phyloP scores from a whole-genome alignment of 2,888 invertebrate species.

The Cinara cedri region DNA sequence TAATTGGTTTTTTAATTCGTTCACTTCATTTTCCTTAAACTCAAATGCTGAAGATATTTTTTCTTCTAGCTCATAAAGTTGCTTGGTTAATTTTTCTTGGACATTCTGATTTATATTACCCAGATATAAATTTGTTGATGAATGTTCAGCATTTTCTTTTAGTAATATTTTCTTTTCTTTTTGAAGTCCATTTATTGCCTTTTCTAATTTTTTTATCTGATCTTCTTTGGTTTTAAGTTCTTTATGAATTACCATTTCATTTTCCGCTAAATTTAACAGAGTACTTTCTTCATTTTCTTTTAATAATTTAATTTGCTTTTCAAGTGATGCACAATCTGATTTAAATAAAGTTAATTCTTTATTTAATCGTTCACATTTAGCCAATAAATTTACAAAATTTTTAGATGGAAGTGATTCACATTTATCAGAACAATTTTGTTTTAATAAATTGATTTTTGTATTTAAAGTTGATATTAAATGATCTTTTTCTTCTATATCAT shows the following conservation, averaged over 20 bases:
- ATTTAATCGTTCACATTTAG: conserved; percentile 39
- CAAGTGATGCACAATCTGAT: conserved; percentile 65
- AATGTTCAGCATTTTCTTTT: conserved; percentile 52
- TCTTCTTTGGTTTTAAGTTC: conserved; percentile 75
- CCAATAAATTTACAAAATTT: conserved; percentile 10
- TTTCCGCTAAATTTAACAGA: conserved; percentile 78
- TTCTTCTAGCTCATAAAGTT: conserved; percentile 57
- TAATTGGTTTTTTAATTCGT: conserved; percentile 50
- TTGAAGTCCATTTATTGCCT: conserved; percentile 55
- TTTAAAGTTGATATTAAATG: conserved; percentile 83
- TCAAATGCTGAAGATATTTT: conserved; percentile 55
- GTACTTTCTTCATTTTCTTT: conserved; percentile 75
- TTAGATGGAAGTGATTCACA: background rate
- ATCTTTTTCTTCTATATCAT: conserved; percentile 88
- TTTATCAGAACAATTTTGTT: conserved; percentile 28
- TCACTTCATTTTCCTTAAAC: conserved; percentile 51
- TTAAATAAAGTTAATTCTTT: conserved; percentile 66
- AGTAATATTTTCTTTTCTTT: conserved; percentile 56
- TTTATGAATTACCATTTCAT: conserved; percentile 81
- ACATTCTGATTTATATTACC: conserved; percentile 44
- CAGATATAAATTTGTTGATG: conserved; percentile 42
- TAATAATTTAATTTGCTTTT: conserved; percentile 68
- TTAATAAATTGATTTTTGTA: conserved; percentile 68
- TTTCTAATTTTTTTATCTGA: conserved; percentile 58
- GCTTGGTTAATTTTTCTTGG: conserved; percentile 48